Percentiles rank a stretch among this genome's conserved stretches.
These are phyloP conservation scores for Melanitta fusca DNA, from an alignment of 2,797 vertebrate genomes.

Conservation along the genomic window DNA sequence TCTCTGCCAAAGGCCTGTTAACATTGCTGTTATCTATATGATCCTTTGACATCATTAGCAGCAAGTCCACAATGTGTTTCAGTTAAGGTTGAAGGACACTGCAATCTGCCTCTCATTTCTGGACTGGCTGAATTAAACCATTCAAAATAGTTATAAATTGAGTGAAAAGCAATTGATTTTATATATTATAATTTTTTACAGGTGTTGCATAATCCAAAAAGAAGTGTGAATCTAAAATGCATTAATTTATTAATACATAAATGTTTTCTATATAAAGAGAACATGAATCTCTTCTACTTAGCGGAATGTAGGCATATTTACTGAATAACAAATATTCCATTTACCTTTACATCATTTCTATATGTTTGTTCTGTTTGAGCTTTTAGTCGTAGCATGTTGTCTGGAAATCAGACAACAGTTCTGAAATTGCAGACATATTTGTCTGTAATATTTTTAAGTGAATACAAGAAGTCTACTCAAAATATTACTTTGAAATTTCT, in stretches of 20 bases:
- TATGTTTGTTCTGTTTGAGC: background rate
- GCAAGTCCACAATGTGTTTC: background rate
- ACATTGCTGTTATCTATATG: background rate
- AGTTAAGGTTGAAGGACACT: background rate
- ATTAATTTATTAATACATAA: background rate
- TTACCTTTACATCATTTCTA: background rate
- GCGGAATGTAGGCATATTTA: background rate
- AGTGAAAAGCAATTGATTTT: background rate
- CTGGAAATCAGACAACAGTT: background rate
- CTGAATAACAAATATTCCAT: background rate
- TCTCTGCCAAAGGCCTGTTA: background rate
- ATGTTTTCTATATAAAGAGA: no score
- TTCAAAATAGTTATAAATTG: background rate
- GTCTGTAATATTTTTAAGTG: background rate
- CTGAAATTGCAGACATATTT: background rate
- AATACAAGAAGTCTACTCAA: background rate
- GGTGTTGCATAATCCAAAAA: background rate
- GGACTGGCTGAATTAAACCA: background rate
- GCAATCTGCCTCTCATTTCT: background rate
- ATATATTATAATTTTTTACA: background rate
- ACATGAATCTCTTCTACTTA: background rate
- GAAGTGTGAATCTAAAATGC: background rate
- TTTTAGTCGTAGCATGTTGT: background rate
- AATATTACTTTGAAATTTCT: background rate
- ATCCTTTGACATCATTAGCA: background rate